phyloP scores from a whole-genome alignment of 1,140 invertebrate species.

The Carposina sasakii region DNA sequence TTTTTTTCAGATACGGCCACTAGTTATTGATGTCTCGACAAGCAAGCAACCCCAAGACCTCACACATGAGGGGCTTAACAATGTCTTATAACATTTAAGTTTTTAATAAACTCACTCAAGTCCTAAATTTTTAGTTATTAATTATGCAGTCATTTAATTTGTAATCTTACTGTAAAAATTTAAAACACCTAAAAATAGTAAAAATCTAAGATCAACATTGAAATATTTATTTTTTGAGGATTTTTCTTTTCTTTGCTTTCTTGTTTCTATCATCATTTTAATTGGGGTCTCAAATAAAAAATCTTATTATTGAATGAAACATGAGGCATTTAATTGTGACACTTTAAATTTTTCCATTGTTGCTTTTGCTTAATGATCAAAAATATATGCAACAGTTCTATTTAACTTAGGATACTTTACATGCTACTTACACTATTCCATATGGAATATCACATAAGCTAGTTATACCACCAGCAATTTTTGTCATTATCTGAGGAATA shows the following conservation, averaged over 20 bases:
- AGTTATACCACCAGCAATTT: conserved; percentile 34
- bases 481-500: too few relatives aligned
- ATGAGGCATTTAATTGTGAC: conserved; percentile 57
- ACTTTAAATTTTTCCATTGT: conserved; percentile 46
- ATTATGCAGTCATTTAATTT: conserved; percentile 29
- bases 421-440: too few relatives aligned
- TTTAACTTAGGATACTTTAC: conserved; percentile 36
- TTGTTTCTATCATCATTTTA: neutral
- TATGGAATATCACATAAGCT: conserved; percentile 48
- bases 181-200: conserved; percentile 40
- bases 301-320: conserved; percentile 27
- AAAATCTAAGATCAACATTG: conserved; percentile 27
- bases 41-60: conserved; percentile 10
- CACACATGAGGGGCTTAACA: conserved; percentile 24
- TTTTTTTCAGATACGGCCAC: conserved; percentile 73
- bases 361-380: conserved; percentile 39
- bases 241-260: neutral
- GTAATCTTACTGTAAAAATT: conserved; percentile 26
- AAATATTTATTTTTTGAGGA: conserved; percentile 28
- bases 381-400: conserved; percentile 43
- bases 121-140: conserved; percentile 42
- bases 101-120: conserved; percentile 43
- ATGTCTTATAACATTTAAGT: conserved; percentile 41
- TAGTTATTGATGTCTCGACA: conserved; percentile 29
- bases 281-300: conserved; percentile 10